Evolutionary conservation across 23 tunicate species (phyloP), one percentile per base, ranked within the genome.

Genomic region (Ciona savignyi): DNA sequence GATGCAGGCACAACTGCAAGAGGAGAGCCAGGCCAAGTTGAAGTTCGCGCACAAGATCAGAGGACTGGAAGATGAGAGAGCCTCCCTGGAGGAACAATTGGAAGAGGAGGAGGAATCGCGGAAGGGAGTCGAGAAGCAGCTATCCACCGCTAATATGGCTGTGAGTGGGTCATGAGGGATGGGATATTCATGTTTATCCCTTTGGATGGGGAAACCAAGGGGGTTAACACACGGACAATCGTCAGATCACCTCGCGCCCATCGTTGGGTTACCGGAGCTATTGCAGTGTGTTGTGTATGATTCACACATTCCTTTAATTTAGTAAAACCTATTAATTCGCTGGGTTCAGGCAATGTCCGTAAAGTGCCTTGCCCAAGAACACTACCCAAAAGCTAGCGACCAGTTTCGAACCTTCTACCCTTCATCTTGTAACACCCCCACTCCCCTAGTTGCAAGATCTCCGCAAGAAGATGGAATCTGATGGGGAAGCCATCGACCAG

Each of bases 81-180:
- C 80, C 19, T 64, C 80, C 27, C 62, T 94, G 76, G 99, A 94
- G 72, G 99, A 86, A 66, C 99, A 94, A 64, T 85, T 94, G 1
- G 99, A 94, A 60, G 99, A 94, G 64, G 95, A 86, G 27, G 99
- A 91, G 35, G 97, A 94, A 65, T 84, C 95, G 25, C 70, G 68
- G 61, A 78, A 63, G 51, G 90, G 75, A 20, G 86, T 83, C n/a
- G 90, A 94, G 75, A 86, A 94, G 68, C 88, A 86, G 70, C 85
- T 93, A 11, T 62, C 72, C 15, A 33, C 68, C 22, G 93, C 93
- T 30, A 81, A 77, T 33, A 29, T 32, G n/a, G 81, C 93, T 68
- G 93, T 86, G 63, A 78, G 93, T 56, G 51, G 27, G 19, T n/a
- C n/a, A n/a, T n/a, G n/a, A n/a, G n/a, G n/a, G n/a, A n/a, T n/a